These are phyloP conservation scores for Plumapathes pennacea DNA, from an alignment of 92 coral and sea anemone genomes.

Conservation along the genomic window DNA sequence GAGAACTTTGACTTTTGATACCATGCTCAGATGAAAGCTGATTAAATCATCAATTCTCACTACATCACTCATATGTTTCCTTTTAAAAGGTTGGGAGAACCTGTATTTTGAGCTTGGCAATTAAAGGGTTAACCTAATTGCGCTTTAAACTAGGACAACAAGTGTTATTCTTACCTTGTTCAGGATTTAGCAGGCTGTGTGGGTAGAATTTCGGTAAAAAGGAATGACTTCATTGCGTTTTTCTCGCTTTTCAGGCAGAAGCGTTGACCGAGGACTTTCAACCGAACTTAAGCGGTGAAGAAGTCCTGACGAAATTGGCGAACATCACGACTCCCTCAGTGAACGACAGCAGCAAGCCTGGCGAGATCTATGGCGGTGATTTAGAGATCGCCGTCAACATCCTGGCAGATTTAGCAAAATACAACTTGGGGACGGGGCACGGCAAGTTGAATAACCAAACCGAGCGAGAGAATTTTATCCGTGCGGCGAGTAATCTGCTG, in stretches of 20 bases:
- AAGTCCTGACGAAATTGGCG: slow-evolving; percentile 26
- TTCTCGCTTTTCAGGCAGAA: slow-evolving; percentile 31
- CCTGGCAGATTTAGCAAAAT: slow-evolving; percentile 34
- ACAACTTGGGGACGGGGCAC: slow-evolving; percentile 27
- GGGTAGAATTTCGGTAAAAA: too few species aligned
- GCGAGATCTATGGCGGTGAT: slow-evolving; percentile 54
- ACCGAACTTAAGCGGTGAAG: slow-evolving; percentile 28
- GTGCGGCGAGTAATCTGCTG: slow-evolving; percentile 61
- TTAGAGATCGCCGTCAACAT: slow-evolving; percentile 41
- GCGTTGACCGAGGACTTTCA: slow-evolving; percentile 45
- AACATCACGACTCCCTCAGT: slow-evolving; percentile 1
- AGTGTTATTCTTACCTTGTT: too few species aligned
- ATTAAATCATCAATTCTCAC: too few species aligned
- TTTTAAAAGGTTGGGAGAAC: too few species aligned
- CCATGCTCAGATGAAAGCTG: too few species aligned
- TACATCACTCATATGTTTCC: too few species aligned
- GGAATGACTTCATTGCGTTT: too few species aligned
- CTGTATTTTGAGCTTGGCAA: too few species aligned
- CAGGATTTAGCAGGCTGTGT: too few species aligned
- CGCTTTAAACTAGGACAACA: not conserved
- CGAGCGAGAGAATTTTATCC: slow-evolving; percentile 47
- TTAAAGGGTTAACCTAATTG: not conserved
- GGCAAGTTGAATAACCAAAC: slow-evolving; percentile 7
- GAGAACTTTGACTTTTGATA: too few species aligned
- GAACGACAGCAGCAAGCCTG: slow-evolving; percentile 24